phyloP scores from a whole-genome alignment of 2,797 vertebrate genomes.

The Lepidocolaptes lacrymiger region DNA sequence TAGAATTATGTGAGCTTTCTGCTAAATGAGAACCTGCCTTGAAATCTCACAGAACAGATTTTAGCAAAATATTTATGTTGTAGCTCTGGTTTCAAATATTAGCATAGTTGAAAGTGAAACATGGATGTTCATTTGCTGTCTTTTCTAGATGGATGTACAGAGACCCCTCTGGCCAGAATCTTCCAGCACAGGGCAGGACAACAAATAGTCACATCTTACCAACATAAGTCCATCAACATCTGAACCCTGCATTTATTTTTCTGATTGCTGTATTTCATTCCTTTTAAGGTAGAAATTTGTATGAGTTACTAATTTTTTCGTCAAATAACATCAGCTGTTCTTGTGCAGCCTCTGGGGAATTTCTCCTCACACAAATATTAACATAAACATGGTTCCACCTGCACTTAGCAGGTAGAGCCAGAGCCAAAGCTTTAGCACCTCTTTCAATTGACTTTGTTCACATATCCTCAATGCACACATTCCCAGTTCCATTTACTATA shows the following conservation, averaged over 20 bases:
- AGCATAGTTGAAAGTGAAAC: neutral
- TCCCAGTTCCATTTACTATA: neutral
- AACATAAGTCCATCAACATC: neutral
- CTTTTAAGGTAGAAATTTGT: neutral
- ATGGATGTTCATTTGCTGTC: neutral
- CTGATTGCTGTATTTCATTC: neutral
- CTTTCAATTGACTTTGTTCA: neutral
- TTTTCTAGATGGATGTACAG: neutral
- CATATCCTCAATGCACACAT: neutral
- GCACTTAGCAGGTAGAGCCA: neutral
- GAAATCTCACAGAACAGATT: neutral
- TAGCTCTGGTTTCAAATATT: neutral
- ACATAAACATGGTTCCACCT: neutral
- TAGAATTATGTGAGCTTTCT: neutral
- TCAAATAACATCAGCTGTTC: neutral
- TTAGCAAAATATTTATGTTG: neutral
- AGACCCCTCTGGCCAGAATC: neutral
- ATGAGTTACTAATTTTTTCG: neutral
- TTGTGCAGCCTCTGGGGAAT: neutral
- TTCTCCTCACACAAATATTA: neutral
- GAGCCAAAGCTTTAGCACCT: neutral
- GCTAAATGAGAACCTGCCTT: neutral
- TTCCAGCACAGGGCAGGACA: neutral
- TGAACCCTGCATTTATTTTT: neutral
- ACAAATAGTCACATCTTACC: neutral